A percentile compares a stretch with the other conserved stretches of the same genome.
Conservation (phyloP, 2,797 vertebrate species). For the Platyrinchus mystaceus region DNA sequence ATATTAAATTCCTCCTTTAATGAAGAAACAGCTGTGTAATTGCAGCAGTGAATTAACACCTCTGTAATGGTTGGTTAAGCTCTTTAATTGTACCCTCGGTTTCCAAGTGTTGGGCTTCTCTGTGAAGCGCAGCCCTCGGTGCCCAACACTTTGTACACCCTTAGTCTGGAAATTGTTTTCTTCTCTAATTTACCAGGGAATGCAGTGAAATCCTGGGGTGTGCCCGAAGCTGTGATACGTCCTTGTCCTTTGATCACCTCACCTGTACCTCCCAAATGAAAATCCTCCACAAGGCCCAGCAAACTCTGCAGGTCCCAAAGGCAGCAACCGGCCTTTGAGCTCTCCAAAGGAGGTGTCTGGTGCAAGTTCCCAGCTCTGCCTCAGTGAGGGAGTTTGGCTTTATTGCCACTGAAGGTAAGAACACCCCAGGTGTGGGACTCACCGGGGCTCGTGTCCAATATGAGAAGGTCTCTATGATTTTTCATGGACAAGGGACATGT, state of each 20-base stretch:
- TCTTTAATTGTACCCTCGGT: background rate
- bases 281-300: background rate
- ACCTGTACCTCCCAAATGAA: background rate
- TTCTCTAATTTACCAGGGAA: background rate
- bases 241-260: background rate
- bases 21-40: background rate
- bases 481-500: accelerated
- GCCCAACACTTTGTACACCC: background rate
- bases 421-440: background rate
- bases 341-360: background rate
- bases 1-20: background rate
- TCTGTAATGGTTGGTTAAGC: background rate
- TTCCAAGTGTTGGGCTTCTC: background rate
- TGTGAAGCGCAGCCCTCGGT: background rate
- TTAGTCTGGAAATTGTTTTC: background rate
- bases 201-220: background rate
- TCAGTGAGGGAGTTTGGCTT: background rate
- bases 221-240: background rate
- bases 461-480: accelerated
- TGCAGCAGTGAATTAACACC: background rate
- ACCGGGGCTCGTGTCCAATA: background rate
- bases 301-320: background rate
- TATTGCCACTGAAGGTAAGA: background rate
- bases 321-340: background rate
- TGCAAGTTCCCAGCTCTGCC: background rate